Conservation (phyloP, 2,888 invertebrate species). For the Troides aeacus region DNA sequence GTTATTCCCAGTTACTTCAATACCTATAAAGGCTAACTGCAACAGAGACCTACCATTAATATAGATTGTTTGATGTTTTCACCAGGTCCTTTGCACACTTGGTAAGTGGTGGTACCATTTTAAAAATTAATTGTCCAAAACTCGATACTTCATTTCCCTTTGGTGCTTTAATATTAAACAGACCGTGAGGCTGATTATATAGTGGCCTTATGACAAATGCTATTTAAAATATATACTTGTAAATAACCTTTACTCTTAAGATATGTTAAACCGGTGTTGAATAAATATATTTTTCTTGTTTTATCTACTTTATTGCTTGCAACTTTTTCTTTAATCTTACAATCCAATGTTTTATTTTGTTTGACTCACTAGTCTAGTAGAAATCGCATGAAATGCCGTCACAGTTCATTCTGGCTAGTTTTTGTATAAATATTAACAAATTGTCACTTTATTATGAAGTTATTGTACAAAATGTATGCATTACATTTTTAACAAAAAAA, state of each 20-base stretch:
- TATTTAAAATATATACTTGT: slow-evolving; percentile 57
- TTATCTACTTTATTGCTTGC: slow-evolving; percentile 28
- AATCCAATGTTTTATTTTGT: slow-evolving; percentile 55
- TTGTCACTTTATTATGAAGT: slow-evolving; percentile 52
- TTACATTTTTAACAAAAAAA: slow-evolving; percentile 53
- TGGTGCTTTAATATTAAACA: slow-evolving; percentile 25
- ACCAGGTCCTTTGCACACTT: too few species aligned
- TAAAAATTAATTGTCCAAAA: neutral
- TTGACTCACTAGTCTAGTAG: slow-evolving; percentile 62
- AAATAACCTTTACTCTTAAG: slow-evolving; percentile 59
- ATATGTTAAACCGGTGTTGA: slow-evolving; percentile 52
- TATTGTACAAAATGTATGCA: slow-evolving; percentile 73
- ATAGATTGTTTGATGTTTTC: too few species aligned
- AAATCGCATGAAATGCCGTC: slow-evolving; percentile 73
- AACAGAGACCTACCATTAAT: too few species aligned
- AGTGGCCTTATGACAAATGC: slow-evolving; percentile 60
- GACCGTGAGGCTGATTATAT: slow-evolving; percentile 33
- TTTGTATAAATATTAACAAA: slow-evolving; percentile 62
- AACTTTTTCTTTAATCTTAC: slow-evolving; percentile 45
- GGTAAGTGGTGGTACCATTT: too few species aligned
- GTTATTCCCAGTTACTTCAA: too few species aligned
- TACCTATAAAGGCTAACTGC: too few species aligned
- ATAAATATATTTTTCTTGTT: slow-evolving; percentile 32
- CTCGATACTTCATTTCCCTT: slow-evolving; percentile 7
- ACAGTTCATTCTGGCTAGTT: slow-evolving; percentile 44